Evolutionary conservation across 2,797 vertebrate species (phyloP).

Genomic region (Orestias chungarensis): DNA sequence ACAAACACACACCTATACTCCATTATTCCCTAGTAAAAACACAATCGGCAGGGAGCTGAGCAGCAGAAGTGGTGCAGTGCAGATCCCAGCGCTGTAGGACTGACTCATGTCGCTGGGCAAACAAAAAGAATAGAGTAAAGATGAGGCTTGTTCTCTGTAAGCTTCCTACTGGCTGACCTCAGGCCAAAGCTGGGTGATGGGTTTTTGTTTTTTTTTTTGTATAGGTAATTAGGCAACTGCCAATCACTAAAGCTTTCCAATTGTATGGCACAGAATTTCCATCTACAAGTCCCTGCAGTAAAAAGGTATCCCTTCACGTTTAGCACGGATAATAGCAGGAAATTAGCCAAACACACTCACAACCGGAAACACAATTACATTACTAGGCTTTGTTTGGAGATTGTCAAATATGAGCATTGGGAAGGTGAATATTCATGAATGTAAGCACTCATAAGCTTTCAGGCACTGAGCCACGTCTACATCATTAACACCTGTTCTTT

Average conservation of each 20-base stretch:
- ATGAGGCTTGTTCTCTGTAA: conserved; percentile 46
- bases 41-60: conserved; percentile 59
- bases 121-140: conserved; percentile 55
- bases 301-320: conserved; percentile 31
- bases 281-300: conserved; percentile 34
- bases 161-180: conserved; percentile 61
- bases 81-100: conserved; percentile 69
- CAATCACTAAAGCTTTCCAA: conserved; percentile 50
- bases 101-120: conserved; percentile 69
- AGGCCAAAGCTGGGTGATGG: conserved; percentile 51
- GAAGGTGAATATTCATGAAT: conserved; percentile 30
- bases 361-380: conserved; percentile 1
- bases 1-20: conserved; percentile 30
- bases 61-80: conserved; percentile 71
- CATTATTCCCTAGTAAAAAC: conserved; percentile 42
- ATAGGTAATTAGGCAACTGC: conserved; percentile 37
- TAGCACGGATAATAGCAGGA: conserved; percentile 19
- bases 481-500: conserved; percentile 56
- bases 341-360: conserved; percentile 39
- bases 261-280: conserved; percentile 39
- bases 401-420: conserved; percentile 32
- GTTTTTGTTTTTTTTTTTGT: conserved; percentile 1
- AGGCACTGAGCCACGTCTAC: conserved; percentile 37
- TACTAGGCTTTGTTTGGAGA: conserved; percentile 24
- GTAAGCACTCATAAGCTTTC: background rate